These are phyloP conservation scores for Synanthedon myopaeformis DNA, from an alignment of 2,888 invertebrate species.

Conservation along the genomic window DNA sequence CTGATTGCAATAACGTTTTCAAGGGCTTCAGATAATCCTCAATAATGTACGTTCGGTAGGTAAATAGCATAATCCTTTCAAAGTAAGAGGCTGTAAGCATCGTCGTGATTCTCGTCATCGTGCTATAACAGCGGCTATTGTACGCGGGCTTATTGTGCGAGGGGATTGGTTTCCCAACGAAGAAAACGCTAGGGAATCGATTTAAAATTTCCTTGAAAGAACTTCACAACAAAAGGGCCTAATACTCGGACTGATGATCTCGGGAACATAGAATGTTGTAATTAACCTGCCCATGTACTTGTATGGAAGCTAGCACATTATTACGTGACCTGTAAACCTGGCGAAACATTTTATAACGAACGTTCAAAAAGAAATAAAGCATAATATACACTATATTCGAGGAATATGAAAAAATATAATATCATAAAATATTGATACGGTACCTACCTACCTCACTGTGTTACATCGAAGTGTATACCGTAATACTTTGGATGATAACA, in stretches of 20 bases:
- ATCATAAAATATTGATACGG: too few species aligned
- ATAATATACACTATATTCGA: too few species aligned
- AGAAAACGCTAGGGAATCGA: slow-evolving; percentile 59
- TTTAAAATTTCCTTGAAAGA: slow-evolving; percentile 61
- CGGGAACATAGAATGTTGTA: slow-evolving; percentile 33
- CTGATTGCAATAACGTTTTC: background rate
- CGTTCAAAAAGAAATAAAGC: too few species aligned
- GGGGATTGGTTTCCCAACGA: slow-evolving; percentile 57
- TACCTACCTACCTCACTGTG: too few species aligned
- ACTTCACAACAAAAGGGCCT: slow-evolving; percentile 49
- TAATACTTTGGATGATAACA: too few species aligned
- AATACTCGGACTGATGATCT: slow-evolving; percentile 45
- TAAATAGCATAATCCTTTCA: slow-evolving; percentile 52
- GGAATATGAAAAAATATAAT: too few species aligned
- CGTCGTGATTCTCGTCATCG: slow-evolving; percentile 47
- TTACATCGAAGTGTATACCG: too few species aligned
- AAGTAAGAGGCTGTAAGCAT: slow-evolving; percentile 38
- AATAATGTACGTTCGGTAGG: slow-evolving; percentile 14
- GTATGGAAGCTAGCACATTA: slow-evolving; percentile 2
- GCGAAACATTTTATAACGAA: too few species aligned
- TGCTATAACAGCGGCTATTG: slow-evolving; percentile 49
- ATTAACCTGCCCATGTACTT: slow-evolving; percentile 13
- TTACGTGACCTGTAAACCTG: background rate
- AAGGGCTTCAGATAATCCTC: background rate
- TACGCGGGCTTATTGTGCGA: slow-evolving; percentile 52